Evolutionary conservation across 92 coral and sea anemone species (phyloP).

Genomic region (Zoanthus gigantus): DNA sequence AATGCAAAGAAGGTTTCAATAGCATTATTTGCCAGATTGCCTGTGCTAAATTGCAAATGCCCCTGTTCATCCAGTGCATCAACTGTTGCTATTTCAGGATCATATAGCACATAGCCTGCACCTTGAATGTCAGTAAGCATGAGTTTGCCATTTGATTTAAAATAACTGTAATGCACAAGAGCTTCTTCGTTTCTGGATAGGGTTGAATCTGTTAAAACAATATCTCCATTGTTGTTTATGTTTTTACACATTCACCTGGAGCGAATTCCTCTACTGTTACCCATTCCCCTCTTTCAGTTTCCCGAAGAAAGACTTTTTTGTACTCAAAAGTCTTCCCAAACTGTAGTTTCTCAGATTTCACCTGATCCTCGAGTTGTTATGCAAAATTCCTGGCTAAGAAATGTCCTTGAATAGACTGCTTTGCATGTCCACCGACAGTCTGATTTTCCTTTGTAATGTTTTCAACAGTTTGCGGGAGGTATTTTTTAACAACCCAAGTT

Average conservation of each 20-base stretch:
- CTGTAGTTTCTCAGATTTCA: neutral
- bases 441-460: neutral
- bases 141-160: constrained; percentile 15
- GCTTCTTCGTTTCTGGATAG: constrained; percentile 4
- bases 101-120: constrained; percentile 1
- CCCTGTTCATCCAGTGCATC: constrained; percentile 21
- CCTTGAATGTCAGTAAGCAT: constrained; percentile 49
- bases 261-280: constrained; percentile 26
- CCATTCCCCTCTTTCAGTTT: constrained; percentile 16
- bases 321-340: constrained; percentile 61
- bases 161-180: constrained; percentile 27
- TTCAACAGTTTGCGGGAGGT: neutral
- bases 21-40: constrained; percentile 38
- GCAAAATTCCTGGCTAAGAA: constrained; percentile 31
- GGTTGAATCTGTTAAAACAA: neutral
- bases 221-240: constrained; percentile 32
- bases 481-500: constrained; percentile 1
- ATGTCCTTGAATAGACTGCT: constrained; percentile 33
- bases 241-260: constrained; percentile 25
- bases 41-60: constrained; percentile 18
- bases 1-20: constrained; percentile 21
- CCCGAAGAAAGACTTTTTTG: constrained; percentile 46
- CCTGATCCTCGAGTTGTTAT: constrained; percentile 15
- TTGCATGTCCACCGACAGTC: neutral
- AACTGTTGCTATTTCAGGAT: constrained; percentile 33